Evolutionary conservation across 2,797 vertebrate genomes (phyloP), one percentile per base, ranked within the genome.

Genomic region (Cynodonichthys magdalenae): DNA sequence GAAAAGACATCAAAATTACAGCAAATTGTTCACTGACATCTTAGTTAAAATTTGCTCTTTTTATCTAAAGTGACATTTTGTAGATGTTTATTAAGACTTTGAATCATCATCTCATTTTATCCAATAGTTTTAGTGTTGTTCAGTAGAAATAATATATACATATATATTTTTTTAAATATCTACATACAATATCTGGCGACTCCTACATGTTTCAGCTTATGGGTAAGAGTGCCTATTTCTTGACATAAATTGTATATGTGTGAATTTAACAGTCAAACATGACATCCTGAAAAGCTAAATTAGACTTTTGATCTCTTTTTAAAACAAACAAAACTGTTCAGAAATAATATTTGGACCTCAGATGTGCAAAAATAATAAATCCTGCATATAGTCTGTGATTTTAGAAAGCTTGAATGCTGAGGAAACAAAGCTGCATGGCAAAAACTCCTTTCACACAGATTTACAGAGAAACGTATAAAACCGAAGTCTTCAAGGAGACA

Each of bases 401-500:
- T 57, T 15, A 57, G 17, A 18, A 49, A n/a, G 28, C 24, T 15
- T 41, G 20, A 34, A 48, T 15, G 44, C 29, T 41, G 24, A 53
- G 29, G 27, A 51, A 59, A 67, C 14, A 64, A 57, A 69, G 45
- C 58, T 12, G 6, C 39, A 41, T 53, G 15, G 20, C 36, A 57
- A 51, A n/a, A 63, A 57, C 52, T 45, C 14, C 27, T 15, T 59
- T 63, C 20, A 66, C n/a, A 64, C 24, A 47, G 39, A 65, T 36
- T 31, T 28, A 52, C 12, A 62, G 27, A 60, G 27, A 60, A 53
- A 67, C 41, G 65, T 41, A 63, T 20, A 54, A 69, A 24, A 45
- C 45, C 57, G 5, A 11, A 39, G 18, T 54, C 66, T 77, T 82
- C 66, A 79, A 72, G 59, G 66, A 72, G 72, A 81, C 53, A 18